These are phyloP conservation scores for Hypsibius dujardini DNA, from an alignment of 1,140 invertebrate species.

Conservation along the genomic window DNA sequence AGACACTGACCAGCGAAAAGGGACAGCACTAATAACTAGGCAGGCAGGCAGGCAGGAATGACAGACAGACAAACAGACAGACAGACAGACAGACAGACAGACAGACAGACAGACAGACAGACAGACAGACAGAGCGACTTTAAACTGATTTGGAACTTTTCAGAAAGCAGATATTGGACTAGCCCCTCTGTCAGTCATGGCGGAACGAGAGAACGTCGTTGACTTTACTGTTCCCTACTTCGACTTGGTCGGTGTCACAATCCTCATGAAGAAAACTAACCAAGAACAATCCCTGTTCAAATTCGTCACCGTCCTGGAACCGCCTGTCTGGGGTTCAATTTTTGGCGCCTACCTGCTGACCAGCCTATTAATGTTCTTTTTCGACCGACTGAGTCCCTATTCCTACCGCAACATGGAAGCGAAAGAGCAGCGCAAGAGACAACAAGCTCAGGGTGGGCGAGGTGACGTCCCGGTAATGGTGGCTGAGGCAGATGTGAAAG, in stretches of 20 bases:
- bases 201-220: constrained; percentile 76
- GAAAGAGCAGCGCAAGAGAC: background rate
- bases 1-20: background rate
- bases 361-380: constrained; percentile 79
- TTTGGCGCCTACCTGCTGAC: constrained; percentile 85
- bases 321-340: constrained; percentile 88
- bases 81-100: no score
- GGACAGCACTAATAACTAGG: no score
- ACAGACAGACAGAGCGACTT: background rate
- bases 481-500: constrained; percentile 10
- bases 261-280: constrained; percentile 64
- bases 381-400: constrained; percentile 87
- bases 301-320: constrained; percentile 85
- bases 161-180: constrained; percentile 68
- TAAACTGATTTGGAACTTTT: constrained; percentile 21
- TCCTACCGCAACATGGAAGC: constrained; percentile 42
- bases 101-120: no score
- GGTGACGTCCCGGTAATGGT: background rate
- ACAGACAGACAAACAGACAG: no score
- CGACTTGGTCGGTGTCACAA: constrained; percentile 79
- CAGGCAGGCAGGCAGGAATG: no score
- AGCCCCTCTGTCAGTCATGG: constrained; percentile 72
- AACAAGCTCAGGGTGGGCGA: background rate
- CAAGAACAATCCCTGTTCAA: constrained; percentile 66
- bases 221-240: constrained; percentile 90